phyloP scores from a whole-genome alignment of 2,113 vertebrate genomes.

The Seriola dumerili region DNA sequence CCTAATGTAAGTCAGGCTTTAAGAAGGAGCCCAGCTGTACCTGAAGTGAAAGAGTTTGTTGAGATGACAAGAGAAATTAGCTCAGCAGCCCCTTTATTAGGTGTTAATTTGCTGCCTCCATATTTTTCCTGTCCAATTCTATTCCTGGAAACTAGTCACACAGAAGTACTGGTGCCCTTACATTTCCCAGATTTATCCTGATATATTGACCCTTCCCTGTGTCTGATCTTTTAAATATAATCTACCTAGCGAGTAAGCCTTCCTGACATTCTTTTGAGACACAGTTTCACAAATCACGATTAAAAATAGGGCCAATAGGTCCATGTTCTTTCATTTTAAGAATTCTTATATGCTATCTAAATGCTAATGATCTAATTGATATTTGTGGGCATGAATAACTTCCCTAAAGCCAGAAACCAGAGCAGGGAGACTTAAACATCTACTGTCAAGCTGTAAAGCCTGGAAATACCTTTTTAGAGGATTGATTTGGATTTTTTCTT shows the following conservation, averaged over 20 bases:
- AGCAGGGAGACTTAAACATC: conserved; percentile 37
- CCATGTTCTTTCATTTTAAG: conserved; percentile 52
- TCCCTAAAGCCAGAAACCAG: conserved; percentile 46
- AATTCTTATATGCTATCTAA: conserved; percentile 67
- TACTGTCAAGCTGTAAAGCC: conserved; percentile 47
- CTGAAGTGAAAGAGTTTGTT: conserved; percentile 25
- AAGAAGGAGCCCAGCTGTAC: conserved; percentile 6
- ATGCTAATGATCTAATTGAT: conserved; percentile 79
- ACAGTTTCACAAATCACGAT: conserved; percentile 61
- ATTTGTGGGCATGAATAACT: conserved; percentile 69
- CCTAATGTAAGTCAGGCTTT: conserved; percentile 21
- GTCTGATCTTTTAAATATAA: conserved; percentile 68
- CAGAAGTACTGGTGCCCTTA: conserved; percentile 6
- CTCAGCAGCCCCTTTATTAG: conserved; percentile 15
- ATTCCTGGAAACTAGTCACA: conserved; percentile 30
- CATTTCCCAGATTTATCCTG: conserved; percentile 30
- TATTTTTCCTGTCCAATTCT: conserved; percentile 28
- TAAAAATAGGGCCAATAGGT: conserved; percentile 54
- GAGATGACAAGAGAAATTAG: background rate
- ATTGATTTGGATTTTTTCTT: conserved; percentile 24
- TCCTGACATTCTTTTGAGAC: conserved; percentile 59
- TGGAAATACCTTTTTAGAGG: conserved; percentile 14
- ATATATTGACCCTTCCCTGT: conserved; percentile 39
- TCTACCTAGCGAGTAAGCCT: conserved; percentile 32
- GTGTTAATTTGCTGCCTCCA: conserved; percentile 41